Conservation (phyloP, 2,113 vertebrate species). For the Barbus barbus region DNA sequence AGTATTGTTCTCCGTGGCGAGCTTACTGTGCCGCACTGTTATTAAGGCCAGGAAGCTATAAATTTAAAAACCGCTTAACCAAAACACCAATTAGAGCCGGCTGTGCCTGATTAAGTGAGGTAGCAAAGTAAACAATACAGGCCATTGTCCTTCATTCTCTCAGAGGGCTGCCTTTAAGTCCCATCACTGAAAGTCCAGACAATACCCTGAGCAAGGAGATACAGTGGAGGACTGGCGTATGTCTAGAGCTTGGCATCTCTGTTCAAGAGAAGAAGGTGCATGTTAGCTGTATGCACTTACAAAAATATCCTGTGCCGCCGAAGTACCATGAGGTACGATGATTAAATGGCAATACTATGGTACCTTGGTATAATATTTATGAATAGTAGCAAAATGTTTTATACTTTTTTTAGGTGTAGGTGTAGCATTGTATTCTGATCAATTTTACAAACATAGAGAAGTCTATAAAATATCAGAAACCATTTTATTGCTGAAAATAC, state of each 20-base stretch:
- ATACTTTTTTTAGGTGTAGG: neutral
- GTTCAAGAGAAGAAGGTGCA: neutral
- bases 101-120: slow-evolving; percentile 69
- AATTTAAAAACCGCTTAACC: slow-evolving; percentile 85
- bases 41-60: slow-evolving; percentile 72
- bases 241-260: neutral
- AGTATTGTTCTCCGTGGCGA: slow-evolving; percentile 69
- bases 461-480: neutral
- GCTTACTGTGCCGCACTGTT: slow-evolving; percentile 62
- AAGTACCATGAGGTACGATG: neutral
- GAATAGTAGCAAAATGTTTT: too few relatives aligned
- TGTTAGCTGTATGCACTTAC: neutral
- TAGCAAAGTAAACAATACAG: slow-evolving; percentile 69
- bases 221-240: slow-evolving; percentile 39
- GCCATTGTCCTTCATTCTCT: slow-evolving; percentile 64
- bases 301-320: neutral
- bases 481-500: neutral
- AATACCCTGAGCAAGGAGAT: slow-evolving; percentile 49
- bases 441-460: neutral
- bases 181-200: slow-evolving; percentile 58
- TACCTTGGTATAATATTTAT: neutral
- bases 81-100: slow-evolving; percentile 82
- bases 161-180: slow-evolving; percentile 62
- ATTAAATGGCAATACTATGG: neutral
- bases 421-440: neutral